A percentile compares a stretch with the other conserved stretches of the same genome.
Evolutionary conservation across 2,797 vertebrate genomes (phyloP).

Genomic region (Acipenser ruthenus): DNA sequence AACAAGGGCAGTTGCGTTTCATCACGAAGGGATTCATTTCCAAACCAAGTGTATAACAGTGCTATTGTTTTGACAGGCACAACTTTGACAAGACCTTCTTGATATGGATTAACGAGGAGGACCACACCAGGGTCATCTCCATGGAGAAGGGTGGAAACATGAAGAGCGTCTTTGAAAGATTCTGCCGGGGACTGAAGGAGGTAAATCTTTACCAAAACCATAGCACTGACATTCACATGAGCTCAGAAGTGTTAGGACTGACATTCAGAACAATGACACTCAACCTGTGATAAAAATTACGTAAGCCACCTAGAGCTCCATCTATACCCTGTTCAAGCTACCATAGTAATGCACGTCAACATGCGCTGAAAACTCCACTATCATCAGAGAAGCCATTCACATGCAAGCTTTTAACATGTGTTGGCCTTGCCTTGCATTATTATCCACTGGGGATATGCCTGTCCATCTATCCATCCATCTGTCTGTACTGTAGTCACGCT

Average conservation of each 20-base stretch:
- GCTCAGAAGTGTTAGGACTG: too few species aligned
- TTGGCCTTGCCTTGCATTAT: too few species aligned
- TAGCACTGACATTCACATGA: not conserved
- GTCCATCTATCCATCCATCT: too few species aligned
- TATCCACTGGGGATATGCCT: too few species aligned
- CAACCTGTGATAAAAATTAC: not conserved
- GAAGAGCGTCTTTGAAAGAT: conserved; percentile 88
- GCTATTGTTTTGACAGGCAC: conserved; percentile 58
- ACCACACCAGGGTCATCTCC: conserved; percentile 91
- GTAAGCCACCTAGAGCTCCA: not conserved
- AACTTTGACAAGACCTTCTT: conserved; percentile 92
- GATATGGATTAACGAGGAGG: conserved; percentile 91
- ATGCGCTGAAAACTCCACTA: too few species aligned
- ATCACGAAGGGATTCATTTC: too few species aligned
- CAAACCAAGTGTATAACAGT: not conserved
- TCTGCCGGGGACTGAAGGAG: conserved; percentile 84
- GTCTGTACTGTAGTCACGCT: too few species aligned
- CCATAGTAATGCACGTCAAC: not conserved
- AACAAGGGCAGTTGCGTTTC: not conserved
- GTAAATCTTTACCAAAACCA: conserved; percentile 40
- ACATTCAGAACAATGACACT: too few species aligned
- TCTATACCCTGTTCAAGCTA: not conserved
- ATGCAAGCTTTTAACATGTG: too few species aligned
- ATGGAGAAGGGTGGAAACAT: conserved; percentile 98
- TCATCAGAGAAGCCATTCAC: too few species aligned